Evolutionary conservation across 2,113 vertebrate species (phyloP).

Genomic region (Hiodon alosoides): DNA sequence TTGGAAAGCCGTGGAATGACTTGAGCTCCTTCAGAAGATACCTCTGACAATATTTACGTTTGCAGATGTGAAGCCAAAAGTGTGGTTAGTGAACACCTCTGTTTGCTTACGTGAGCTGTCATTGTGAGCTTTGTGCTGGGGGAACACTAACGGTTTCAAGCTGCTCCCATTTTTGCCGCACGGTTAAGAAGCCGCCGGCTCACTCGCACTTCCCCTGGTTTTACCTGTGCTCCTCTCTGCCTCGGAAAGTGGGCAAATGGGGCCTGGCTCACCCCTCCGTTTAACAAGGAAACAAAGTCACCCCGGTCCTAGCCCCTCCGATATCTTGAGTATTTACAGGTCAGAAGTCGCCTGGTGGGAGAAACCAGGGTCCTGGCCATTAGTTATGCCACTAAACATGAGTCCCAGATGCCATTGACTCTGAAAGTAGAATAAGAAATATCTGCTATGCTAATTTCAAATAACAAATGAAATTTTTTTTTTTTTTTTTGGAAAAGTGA

Average conservation of each 20-base stretch:
- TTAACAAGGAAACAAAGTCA: conserved; percentile 35
- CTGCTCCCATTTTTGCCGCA: background rate
- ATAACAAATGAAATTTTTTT: background rate
- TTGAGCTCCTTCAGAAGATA: background rate
- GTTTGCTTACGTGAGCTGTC: background rate
- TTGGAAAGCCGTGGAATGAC: background rate
- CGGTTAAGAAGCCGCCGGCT: background rate
- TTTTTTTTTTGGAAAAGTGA: background rate
- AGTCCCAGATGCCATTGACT: conserved; percentile 22
- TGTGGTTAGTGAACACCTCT: background rate
- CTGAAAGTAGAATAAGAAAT: background rate
- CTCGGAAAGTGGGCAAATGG: background rate
- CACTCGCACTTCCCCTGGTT: background rate
- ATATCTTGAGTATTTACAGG: conserved; percentile 15
- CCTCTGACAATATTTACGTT: background rate
- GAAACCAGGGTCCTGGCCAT: conserved; percentile 30
- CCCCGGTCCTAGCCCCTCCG: conserved; percentile 24
- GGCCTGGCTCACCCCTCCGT: conserved; percentile 26
- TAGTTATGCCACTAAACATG: conserved; percentile 30
- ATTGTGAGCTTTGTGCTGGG: background rate
- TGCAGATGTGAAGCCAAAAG: background rate
- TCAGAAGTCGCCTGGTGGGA: conserved; percentile 38
- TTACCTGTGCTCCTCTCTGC: background rate
- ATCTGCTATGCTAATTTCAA: background rate
- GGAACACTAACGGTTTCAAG: background rate